Conservation (phyloP, 2,888 invertebrate genomes). For the Drosophila vallismaia region DNA sequence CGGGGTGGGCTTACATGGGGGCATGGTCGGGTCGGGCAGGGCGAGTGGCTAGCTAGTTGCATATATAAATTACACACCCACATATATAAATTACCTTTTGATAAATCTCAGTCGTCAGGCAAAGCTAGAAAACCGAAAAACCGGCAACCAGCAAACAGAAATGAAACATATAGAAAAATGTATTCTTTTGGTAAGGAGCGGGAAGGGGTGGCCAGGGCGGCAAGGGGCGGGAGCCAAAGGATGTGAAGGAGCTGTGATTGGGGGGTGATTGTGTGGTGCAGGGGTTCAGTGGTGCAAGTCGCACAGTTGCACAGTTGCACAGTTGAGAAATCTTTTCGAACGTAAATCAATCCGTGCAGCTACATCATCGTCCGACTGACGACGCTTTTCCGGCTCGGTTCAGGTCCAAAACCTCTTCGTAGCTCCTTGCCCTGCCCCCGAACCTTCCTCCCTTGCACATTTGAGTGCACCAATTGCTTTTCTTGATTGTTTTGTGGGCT, state of each 20-base stretch:
- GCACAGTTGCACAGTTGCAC: conserved; percentile 46
- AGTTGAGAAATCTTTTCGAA: conserved; percentile 84
- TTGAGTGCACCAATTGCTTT: conserved; percentile 63
- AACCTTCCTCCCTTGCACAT: not conserved
- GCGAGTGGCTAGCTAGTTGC: conserved; percentile 36
- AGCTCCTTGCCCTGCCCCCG: not conserved
- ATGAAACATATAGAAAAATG: conserved; percentile 61
- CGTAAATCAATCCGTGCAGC: conserved; percentile 83
- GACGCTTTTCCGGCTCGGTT: conserved; percentile 42
- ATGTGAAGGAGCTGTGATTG: conserved; percentile 12
- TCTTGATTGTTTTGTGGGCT: conserved; percentile 71
- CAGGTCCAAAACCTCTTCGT: conserved; percentile 11
- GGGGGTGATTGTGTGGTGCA: conserved; percentile 11
- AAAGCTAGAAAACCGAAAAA: conserved; percentile 14
- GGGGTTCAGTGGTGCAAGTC: not conserved
- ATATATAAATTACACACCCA: conserved; percentile 71
- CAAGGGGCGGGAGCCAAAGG: too few species aligned
- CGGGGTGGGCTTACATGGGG: not conserved
- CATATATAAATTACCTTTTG: conserved; percentile 84
- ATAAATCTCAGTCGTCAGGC: conserved; percentile 82
- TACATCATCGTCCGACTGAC: conserved; percentile 68
- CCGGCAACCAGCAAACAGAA: conserved; percentile 21
- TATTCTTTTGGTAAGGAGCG: conserved; percentile 3
- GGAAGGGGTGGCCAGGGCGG: not conserved
- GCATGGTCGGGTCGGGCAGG: not conserved